Evolutionary conservation across 2,797 vertebrate genomes (phyloP).

Genomic region (Acanthopagrus latus): DNA sequence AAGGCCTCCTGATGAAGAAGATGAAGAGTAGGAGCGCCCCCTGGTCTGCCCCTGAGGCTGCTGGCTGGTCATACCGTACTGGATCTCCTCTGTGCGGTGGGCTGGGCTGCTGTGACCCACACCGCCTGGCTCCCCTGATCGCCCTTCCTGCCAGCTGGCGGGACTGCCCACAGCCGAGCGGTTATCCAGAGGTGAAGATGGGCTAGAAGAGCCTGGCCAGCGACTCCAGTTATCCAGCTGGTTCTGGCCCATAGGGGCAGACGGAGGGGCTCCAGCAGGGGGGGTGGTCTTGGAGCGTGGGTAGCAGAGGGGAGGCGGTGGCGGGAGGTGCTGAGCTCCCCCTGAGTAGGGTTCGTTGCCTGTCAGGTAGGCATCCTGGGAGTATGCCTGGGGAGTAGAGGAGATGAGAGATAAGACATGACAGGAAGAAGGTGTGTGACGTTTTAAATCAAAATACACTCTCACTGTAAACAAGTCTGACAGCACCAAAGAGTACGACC

Average conservation of each 20-base stretch:
- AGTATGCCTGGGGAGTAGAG: slow-evolving; percentile 89
- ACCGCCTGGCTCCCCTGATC: slow-evolving; percentile 78
- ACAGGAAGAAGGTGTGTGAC: slow-evolving; percentile 21
- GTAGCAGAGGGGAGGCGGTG: slow-evolving; percentile 94
- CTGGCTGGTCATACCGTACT: slow-evolving; percentile 87
- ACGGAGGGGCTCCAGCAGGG: slow-evolving; percentile 69
- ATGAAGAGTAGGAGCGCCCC: slow-evolving; percentile 83
- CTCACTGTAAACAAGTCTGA: slow-evolving; percentile 42
- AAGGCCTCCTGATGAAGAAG: slow-evolving; percentile 83
- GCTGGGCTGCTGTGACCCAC: slow-evolving; percentile 82
- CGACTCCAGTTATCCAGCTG: slow-evolving; percentile 89
- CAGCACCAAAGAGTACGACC: slow-evolving; percentile 21
- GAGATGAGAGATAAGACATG: slow-evolving; percentile 22
- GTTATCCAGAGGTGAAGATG: slow-evolving; percentile 87
- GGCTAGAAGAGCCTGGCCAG: slow-evolving; percentile 83
- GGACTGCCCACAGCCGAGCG: slow-evolving; percentile 79
- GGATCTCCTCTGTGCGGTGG: slow-evolving; percentile 86
- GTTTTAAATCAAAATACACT: slow-evolving; percentile 23
- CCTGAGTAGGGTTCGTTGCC: slow-evolving; percentile 94
- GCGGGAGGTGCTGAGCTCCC: slow-evolving; percentile 93
- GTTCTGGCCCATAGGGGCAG: slow-evolving; percentile 85
- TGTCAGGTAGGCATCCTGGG: slow-evolving; percentile 97
- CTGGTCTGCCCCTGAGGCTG: slow-evolving; percentile 82
- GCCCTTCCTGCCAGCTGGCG: slow-evolving; percentile 84
- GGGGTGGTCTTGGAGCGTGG: slow-evolving; percentile 87